Evolutionary conservation across 2,888 invertebrate species (phyloP), one percentile per base, ranked within the genome.

Genomic region (Drosophila diplacantha): DNA sequence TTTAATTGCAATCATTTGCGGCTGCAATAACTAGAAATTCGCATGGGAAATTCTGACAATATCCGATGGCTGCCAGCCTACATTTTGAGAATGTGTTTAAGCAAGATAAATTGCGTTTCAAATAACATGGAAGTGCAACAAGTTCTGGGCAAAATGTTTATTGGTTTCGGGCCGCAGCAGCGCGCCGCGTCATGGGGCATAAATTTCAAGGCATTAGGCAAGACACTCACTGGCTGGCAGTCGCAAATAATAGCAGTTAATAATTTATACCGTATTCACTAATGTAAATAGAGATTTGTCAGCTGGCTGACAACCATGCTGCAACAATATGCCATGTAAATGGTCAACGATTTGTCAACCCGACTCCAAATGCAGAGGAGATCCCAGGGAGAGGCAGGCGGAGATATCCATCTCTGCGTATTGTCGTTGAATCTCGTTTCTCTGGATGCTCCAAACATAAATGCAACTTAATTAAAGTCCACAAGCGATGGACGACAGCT

Each of bases 401-500:
- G 14, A 8, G 41, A 49, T 35, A 35, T 46, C 24, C 41, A 34
- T 31, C 37, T 47, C 32, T 52, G 24, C 69, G 72, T 73, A 64
- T 74, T 16, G 38, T 16, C 31, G 41, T 24, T 31, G 22, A 55
- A 59, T 59, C 58, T 59, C n/a, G 58, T 59, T 59, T 55, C 55
- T 24, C 35, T n/a, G 58, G 37, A 55, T 31, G 44, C 44, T 59
- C 78, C 73, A 78, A 78, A 78, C 78, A 78, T 71, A 78, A 78
- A 81, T 79, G 75, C 80, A 80, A 80, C 80, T 80, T 81, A 81
- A 79, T 80, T 81, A 79, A 72, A 72, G 65, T 75, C 71, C 62
- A 62, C 71, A 49, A 55, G 49, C 49, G 59, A 50, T 55, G 43
- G 59, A 44, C 20, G 56, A 31, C 66, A 66, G 55, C 53, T 39